Base-by-base conservation (phyloP, 2,888 invertebrate species). In the Calephelis perditalis region DNA sequence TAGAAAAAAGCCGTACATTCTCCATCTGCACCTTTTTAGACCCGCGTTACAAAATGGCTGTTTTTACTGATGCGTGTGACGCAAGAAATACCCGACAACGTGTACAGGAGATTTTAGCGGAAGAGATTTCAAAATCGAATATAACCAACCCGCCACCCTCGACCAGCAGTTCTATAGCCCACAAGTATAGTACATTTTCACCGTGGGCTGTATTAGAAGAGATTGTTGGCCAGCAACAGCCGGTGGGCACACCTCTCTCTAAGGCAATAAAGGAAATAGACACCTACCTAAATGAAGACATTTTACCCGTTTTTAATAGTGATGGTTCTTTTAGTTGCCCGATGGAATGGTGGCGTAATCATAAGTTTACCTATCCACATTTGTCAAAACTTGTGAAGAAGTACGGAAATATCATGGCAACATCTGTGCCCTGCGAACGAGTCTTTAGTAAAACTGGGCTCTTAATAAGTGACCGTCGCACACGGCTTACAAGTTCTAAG, bases 361-460 rank as follows among this genome's bases (percentile, higher is more conserved):
- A 70, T 37, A 49, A 46, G 10, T 43, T 43, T 43, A 62, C 57
- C 3, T 67, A 68, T 44, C 15, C 15, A 15, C 15, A 15, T 15
- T 15, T 15, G 15, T 15, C 15, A 15, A 15, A 15, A 15, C 15
- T 15, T 15, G 15, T 15, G 15, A 15, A 15, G 15, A 65, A 56
- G 8, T 65, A 67, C 47, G 63, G 65, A 2, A 68, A 71, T 47
- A 62, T 69, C 3, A 60, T 69, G 61, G 68, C 67, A 0, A 65
- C 68, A 1, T 70, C 68, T 7, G 68, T 71, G n/a, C 69, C 68
- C 2, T 70, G 69, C 46, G 68, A 69, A 57, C 59, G 68, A 6
- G 61, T 71, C 10, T 69, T 68, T 56, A 65, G 63, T 43, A 68
- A 70, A 49, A 63, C 67, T 1, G 68, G 70, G 0, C 47, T 63